Percentiles rank a stretch among this genome's conserved stretches.
Conservation (phyloP, 2,888 invertebrate genomes). For the Troilus luridus region DNA sequence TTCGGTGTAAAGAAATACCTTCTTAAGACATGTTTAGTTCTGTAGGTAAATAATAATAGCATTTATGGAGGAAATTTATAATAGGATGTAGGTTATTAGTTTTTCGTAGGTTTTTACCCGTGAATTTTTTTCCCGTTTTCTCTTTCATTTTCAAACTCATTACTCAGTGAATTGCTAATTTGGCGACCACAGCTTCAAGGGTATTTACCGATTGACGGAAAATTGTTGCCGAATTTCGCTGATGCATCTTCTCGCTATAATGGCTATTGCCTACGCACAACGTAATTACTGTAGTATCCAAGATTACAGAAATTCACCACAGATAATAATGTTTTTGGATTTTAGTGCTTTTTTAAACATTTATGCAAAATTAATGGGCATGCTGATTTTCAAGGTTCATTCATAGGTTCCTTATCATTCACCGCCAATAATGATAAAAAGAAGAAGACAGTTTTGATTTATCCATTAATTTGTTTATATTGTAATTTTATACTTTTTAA, state of each 20-base stretch:
- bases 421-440: too few species aligned
- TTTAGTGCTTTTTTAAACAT: too few species aligned
- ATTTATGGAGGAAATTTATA: not conserved
- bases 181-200: not conserved
- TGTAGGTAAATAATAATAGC: not conserved
- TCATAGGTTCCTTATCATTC: too few species aligned
- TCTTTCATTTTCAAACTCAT: not conserved
- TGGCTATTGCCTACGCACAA: not conserved
- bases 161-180: not conserved
- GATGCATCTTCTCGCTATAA: not conserved
- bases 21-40: not conserved
- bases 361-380: too few species aligned
- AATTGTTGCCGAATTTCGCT: not conserved
- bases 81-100: not conserved
- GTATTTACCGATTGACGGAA: not conserved
- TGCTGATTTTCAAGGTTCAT: too few species aligned
- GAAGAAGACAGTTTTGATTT: too few species aligned
- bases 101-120: too few species aligned
- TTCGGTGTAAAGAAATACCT: not conserved
- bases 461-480: too few species aligned
- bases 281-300: not conserved
- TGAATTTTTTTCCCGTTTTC: not conserved
- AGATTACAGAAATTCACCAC: too few species aligned
- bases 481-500: too few species aligned
- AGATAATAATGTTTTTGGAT: too few species aligned